Base-by-base conservation (phyloP, 2,888 invertebrate genomes). In the Apoda limacodes region DNA sequence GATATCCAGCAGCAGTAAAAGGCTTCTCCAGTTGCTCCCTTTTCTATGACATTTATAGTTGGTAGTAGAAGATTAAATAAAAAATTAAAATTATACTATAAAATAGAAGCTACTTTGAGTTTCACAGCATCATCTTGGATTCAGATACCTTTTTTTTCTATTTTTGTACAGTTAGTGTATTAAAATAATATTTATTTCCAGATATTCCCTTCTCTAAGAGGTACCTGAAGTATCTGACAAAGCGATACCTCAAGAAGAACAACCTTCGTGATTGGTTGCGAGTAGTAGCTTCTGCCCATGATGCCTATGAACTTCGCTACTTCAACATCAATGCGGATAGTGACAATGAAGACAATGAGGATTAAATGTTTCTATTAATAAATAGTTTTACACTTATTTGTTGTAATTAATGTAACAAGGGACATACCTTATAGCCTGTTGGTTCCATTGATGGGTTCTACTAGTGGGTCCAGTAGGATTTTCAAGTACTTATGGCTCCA, bases 181-280 rank as follows among this genome's bases (percentile, higher is more conserved):
- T n/a, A n/a, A n/a, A n/a, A n/a, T n/a, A n/a, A n/a, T n/a, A n/a
- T 20, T 30, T 34, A 9, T 25, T 68, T 70, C 2, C 65, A 82
- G 82, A 78, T 68, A 84, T 89, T 62, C 88, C 88, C 44, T 89
- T 89, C 76, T 88, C 89, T 35, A 89, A 89, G 78, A 85, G 98
- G 81, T 99, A 99, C 69, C 86, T 99, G 46, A 99, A 99, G 82
- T 99, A 99, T 82, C 86, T 99, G 76, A 98, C 99, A 2, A 99
- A 99, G 84, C 96, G 98, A 72, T 99, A 98, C 83, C 86, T 99
- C 78, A 99, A 99, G 87, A 98, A 98, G 86, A 96, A 99, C 83
- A 95, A 96, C 67, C 87, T 99, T 42, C 88, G 99, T 56, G 99
- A 99, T 81, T 99, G 98, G 97, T 88, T 99, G 55, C 87, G 99